Conservation (phyloP, 2,797 vertebrate genomes). For the Philypnodon macrostomus region DNA sequence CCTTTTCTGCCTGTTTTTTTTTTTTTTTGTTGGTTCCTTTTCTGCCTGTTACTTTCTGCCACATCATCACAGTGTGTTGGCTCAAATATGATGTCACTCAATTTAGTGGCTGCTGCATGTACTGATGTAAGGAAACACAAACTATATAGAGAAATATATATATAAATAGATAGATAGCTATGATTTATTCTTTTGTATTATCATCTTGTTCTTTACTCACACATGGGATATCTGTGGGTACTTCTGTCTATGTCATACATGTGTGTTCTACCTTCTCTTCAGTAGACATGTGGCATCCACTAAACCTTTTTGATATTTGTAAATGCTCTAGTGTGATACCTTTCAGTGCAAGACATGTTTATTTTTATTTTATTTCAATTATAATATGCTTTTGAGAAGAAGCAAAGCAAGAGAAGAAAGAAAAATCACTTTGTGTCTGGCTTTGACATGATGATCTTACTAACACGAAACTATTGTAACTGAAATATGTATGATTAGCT, state of each 20-base stretch:
- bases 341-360: constrained; percentile 75
- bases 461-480: constrained; percentile 94
- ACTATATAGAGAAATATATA: constrained; percentile 85
- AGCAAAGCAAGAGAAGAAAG: constrained; percentile 66
- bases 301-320: constrained; percentile 87
- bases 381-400: constrained; percentile 76
- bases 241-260: constrained; percentile 75
- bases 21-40: constrained; percentile 84
- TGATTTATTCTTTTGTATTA: constrained; percentile 82
- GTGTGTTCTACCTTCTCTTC: constrained; percentile 71
- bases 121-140: constrained; percentile 84
- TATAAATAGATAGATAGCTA: constrained; percentile 83
- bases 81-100: constrained; percentile 89
- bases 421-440: constrained; percentile 81
- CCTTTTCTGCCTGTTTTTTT: constrained; percentile 79
- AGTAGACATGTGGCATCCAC: constrained; percentile 75
- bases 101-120: constrained; percentile 97
- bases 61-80: constrained; percentile 82
- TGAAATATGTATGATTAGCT: constrained; percentile 90
- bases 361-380: constrained; percentile 47
- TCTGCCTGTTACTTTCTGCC: too few relatives aligned
- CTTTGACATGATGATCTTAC: constrained; percentile 88
- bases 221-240: constrained; percentile 78
- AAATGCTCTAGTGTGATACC: constrained; percentile 87
- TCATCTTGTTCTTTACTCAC: constrained; percentile 76